phyloP scores from a whole-genome alignment of 2,113 vertebrate genomes.

The Puma concolor region DNA sequence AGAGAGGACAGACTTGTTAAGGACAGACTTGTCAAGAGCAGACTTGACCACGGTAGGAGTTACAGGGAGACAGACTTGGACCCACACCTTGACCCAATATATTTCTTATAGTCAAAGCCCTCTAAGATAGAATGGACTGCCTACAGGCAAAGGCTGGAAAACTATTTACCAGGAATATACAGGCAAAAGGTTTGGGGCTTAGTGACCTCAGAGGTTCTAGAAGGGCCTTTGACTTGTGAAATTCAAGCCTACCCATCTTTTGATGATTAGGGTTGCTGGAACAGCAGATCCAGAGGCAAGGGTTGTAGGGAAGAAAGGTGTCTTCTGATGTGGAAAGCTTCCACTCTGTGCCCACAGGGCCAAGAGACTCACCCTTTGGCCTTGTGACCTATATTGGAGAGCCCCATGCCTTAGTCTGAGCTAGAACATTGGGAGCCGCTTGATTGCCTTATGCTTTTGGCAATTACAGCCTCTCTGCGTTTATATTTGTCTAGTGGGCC shows the following conservation, averaged over 20 bases:
- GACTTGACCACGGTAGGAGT: neutral
- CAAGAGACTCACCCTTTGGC: neutral
- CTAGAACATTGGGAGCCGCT: neutral
- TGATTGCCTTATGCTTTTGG: neutral
- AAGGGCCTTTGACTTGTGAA: neutral
- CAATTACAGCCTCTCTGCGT: neutral
- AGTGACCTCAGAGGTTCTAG: neutral
- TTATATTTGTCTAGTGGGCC: neutral
- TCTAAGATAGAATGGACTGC: neutral
- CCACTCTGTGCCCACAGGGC: neutral
- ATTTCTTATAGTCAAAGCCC: neutral
- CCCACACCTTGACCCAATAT: neutral
- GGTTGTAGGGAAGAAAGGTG: neutral
- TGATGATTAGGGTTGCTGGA: neutral
- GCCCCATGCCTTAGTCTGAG: neutral
- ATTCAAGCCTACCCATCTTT: neutral
- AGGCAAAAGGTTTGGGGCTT: neutral
- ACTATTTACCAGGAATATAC: neutral
- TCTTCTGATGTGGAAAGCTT: neutral
- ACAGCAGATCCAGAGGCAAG: neutral
- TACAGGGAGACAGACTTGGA: neutral
- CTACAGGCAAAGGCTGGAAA: neutral
- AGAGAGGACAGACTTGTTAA: neutral
- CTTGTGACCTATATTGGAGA: neutral
- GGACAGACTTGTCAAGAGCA: neutral